Evolutionary conservation across 1,140 invertebrate genomes (phyloP).

Genomic region (Penaeus vannamei): DNA sequence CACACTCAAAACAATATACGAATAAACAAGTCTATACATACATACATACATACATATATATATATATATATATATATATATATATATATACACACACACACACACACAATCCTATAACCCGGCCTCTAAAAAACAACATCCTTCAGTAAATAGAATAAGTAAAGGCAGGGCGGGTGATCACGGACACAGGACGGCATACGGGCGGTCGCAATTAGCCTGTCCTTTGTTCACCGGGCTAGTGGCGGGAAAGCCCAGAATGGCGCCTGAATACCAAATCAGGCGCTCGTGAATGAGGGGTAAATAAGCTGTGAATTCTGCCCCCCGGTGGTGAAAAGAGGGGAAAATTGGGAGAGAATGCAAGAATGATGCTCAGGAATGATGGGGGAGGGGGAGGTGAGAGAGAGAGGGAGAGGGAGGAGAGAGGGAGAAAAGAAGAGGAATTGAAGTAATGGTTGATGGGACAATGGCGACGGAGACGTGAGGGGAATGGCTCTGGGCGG

Average conservation of each 20-base stretch:
- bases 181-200: slow-evolving; percentile 53
- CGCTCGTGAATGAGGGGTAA: slow-evolving; percentile 61
- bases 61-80: too few relatives aligned
- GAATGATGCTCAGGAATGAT: slow-evolving; percentile 59
- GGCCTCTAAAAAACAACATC: background rate
- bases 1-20: slow-evolving; percentile 38
- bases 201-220: slow-evolving; percentile 57
- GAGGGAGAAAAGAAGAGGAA: slow-evolving; percentile 41
- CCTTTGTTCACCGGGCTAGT: slow-evolving; percentile 61
- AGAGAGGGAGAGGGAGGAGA: background rate
- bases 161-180: slow-evolving; percentile 32
- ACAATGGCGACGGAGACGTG: slow-evolving; percentile 46
- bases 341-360: slow-evolving; percentile 64
- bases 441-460: slow-evolving; percentile 48
- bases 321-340: slow-evolving; percentile 56
- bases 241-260: slow-evolving; percentile 62
- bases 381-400: slow-evolving; percentile 23
- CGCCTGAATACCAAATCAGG: slow-evolving; percentile 64
- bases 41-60: slow-evolving; percentile 26
- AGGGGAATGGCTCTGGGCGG: slow-evolving; percentile 23
- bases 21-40: slow-evolving; percentile 39
- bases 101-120: too few relatives aligned
- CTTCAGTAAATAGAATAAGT: slow-evolving; percentile 10
- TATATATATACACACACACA: too few relatives aligned
- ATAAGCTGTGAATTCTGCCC: slow-evolving; percentile 65